Base-by-base conservation (phyloP, 1,140 invertebrate species). In the Goniozus legneri region DNA sequence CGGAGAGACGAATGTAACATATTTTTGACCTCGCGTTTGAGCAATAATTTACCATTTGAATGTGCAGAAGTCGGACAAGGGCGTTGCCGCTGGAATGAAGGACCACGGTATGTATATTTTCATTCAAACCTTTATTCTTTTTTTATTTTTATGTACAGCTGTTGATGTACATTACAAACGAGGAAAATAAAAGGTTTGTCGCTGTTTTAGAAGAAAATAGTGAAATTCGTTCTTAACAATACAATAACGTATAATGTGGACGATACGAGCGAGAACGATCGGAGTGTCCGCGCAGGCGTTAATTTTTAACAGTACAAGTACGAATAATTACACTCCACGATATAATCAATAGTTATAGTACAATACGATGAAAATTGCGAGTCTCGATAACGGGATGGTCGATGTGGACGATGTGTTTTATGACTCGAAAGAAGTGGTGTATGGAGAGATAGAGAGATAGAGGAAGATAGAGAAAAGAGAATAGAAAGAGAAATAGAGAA, bases 181-280 rank as follows among this genome's bases (percentile, higher is more conserved):
- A 45, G 44, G 47, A 24, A n/a, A n/a, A n/a, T n/a, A n/a, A n/a
- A 58, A 58, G 49, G 44, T 55, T 44, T 59, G 44, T 40, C 41
- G 41, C 22, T 15, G 37, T 54, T 44, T 44, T 38, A 38, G 42
- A 56, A 49, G 48, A 59, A 52, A 50, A 47, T 52, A 55, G 46
- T 54, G 44, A 60, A 38, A 43, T 52, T 54, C 36, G 47, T 54
- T 59, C 47, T 31, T 44, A 51, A 27, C 31, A 21, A 27, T 48
- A 47, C 48, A 43, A 38, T 44, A n/a, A n/a, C n/a, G n/a, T n/a
- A n/a, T 45, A 42, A 44, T 27, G 21, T 37, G 46, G 47, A 56
- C 54, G 50, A 50, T 47, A 59, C 57, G 57, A 58, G 57, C 57
- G 57, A 59, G 56, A 59, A 59, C 30, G 56, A 59, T 59, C 58